These are phyloP conservation scores for Drosophila subpulchrella DNA, from an alignment of 1,140 invertebrate species.

Conservation along the genomic window DNA sequence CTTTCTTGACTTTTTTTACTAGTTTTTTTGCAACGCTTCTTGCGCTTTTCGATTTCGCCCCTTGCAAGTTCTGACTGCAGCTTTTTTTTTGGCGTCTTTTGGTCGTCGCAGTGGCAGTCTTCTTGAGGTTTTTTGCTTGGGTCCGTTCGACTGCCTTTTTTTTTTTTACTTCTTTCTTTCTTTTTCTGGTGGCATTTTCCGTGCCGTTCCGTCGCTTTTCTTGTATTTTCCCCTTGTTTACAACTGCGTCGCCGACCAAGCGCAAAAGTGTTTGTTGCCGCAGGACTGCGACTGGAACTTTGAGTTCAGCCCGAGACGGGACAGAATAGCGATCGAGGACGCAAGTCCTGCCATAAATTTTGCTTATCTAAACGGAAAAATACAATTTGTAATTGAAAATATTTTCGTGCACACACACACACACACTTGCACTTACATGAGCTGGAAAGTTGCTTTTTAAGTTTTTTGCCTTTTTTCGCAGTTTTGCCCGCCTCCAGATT, in stretches of 20 bases:
- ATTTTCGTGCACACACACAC: conserved; percentile 58
- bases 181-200: conserved; percentile 8
- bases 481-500: not conserved
- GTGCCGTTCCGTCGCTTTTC: conserved; percentile 12
- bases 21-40: conserved; percentile 1
- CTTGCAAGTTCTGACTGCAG: conserved; percentile 25
- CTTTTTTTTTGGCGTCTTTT: conserved; percentile 43
- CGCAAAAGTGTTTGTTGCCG: conserved; percentile 77
- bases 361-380: conserved; percentile 82
- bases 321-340: conserved; percentile 12
- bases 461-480: conserved; percentile 22
- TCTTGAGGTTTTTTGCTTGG: conserved; percentile 1
- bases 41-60: conserved; percentile 15
- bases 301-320: conserved; percentile 11
- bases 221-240: conserved; percentile 66
- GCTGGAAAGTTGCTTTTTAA: conserved; percentile 43
- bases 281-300: conserved; percentile 58
- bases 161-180: not conserved
- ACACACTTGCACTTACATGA: conserved; percentile 22
- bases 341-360: conserved; percentile 70
- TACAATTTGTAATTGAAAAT: conserved; percentile 83
- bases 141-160: not conserved
- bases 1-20: not conserved
- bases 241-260: conserved; percentile 73
- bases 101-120: conserved; percentile 26